phyloP scores from a whole-genome alignment of 1,140 invertebrate genomes.

The Aphis gossypii region DNA sequence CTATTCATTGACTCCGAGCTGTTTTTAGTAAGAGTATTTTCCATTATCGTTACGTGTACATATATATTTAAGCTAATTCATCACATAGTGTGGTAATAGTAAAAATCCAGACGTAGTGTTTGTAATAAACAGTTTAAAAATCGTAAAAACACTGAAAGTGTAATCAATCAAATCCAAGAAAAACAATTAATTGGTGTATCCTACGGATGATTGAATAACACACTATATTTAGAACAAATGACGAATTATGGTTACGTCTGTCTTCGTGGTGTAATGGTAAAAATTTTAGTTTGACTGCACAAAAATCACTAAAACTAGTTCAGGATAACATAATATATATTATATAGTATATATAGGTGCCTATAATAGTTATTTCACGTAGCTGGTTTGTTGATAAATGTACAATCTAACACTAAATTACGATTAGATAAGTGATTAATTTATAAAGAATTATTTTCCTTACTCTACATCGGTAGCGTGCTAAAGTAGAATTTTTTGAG shows the following conservation, averaged over 20 bases:
- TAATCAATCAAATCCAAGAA: not conserved
- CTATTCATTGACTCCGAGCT: not conserved
- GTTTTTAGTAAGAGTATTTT: not conserved
- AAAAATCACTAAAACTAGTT: constrained; percentile 26
- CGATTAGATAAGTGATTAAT: not conserved
- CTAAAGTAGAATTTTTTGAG: too few relatives aligned
- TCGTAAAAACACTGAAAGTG: not conserved
- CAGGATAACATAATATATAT: not conserved
- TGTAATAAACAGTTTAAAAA: constrained; percentile 10
- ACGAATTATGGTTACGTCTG: constrained; percentile 16
- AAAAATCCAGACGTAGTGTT: not conserved
- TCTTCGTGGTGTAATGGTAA: constrained; percentile 14
- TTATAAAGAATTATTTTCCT: too few relatives aligned
- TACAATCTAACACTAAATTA: not conserved
- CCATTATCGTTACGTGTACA: not conserved
- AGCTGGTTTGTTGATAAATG: not conserved
- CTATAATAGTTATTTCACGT: not conserved
- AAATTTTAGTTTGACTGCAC: not conserved
- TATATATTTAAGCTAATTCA: not conserved
- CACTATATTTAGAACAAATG: constrained; percentile 41
- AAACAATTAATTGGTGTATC: not conserved
- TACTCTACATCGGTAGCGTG: too few relatives aligned
- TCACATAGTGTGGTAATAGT: not conserved
- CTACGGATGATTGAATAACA: constrained; percentile 15
- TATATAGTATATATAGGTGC: too few relatives aligned